Evolutionary conservation across 2,797 vertebrate genomes (phyloP), one percentile per base, ranked within the genome.

Genomic region (Malurus leucopterus): DNA sequence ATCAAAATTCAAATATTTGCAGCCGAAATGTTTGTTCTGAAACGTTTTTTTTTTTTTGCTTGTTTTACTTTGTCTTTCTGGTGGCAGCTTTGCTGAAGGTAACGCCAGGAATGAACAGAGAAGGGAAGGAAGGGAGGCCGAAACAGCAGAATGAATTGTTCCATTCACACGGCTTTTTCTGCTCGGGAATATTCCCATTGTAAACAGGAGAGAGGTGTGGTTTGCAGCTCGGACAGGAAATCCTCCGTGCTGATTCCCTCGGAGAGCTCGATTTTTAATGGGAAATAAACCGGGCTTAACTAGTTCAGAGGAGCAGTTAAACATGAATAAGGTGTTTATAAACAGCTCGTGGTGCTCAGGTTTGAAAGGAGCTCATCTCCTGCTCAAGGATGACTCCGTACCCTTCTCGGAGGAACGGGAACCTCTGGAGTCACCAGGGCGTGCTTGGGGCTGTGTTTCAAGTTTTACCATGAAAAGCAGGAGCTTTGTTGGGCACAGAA

Each of bases 191-290:
- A 92, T 88, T 87, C 43, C 26, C 89, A 61, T 62, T 91, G 93
- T 95, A 95, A 95, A 95, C 95, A 95, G 94, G 94, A 94, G 95
- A 89, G 94, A 94, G 94, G 95, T 95, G 95, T 72, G 95, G 95
- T 86, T 90, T 94, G 92, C 90, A 89, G 84, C 87, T 89, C 21
- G 7, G 93, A 54, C 93, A 94, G 95, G 95, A 95, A 95, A 95
- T 95, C 94, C 94, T 95, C 78, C 86, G 84, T 91, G 93, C 76
- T 76, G 84, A 92, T 87, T 93, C 79, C 85, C 91, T 86, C 36
- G 51, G 91, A 95, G 88, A 81, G 83, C 30, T 73, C 15, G n/a
- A 24, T 54, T 86, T 89, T 77, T 17, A 36, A 65, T 32, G 84
- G 55, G 83, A 59, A 89, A 73, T 75, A 38, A 89, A 50, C 21